Conservation (phyloP, 92 coral and sea anemone genomes). For the Plumapathes pennacea region DNA sequence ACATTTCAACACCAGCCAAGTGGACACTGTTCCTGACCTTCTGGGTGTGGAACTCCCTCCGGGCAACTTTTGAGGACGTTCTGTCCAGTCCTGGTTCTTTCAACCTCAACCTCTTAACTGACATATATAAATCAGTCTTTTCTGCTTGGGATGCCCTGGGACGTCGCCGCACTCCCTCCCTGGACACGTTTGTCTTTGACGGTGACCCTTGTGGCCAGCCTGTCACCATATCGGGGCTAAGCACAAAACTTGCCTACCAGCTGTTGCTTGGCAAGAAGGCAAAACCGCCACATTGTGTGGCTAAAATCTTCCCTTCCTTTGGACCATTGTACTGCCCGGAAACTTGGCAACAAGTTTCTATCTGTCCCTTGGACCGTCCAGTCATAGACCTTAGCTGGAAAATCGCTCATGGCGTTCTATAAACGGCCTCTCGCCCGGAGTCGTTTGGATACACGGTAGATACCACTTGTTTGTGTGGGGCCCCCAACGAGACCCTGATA, state of each 20-base stretch:
- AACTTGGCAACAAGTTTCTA: background rate
- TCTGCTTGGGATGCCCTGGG: slow-evolving; percentile 1
- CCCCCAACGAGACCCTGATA: background rate
- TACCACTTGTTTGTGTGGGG: background rate
- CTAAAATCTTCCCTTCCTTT: background rate
- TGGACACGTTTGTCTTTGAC: background rate
- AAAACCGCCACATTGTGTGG: slow-evolving; percentile 1
- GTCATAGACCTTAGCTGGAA: slow-evolving; percentile 6
- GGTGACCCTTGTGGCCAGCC: background rate
- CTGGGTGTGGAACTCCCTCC: background rate
- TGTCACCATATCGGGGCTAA: background rate
- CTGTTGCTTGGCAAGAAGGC: background rate
- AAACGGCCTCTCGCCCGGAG: background rate
- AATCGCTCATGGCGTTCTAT: slow-evolving; percentile 5
- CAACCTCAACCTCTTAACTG: background rate
- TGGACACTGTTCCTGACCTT: slow-evolving; percentile 2
- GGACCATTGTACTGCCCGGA: background rate
- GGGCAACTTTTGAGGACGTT: background rate
- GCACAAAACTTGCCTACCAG: background rate
- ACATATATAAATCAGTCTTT: background rate
- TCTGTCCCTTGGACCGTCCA: background rate
- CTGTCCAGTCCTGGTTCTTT: background rate
- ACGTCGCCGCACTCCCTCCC: background rate
- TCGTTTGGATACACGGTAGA: slow-evolving; percentile 6
- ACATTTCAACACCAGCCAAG: background rate